phyloP scores from a whole-genome alignment of 2,888 invertebrate species.

The Yponomeuta sedellus region DNA sequence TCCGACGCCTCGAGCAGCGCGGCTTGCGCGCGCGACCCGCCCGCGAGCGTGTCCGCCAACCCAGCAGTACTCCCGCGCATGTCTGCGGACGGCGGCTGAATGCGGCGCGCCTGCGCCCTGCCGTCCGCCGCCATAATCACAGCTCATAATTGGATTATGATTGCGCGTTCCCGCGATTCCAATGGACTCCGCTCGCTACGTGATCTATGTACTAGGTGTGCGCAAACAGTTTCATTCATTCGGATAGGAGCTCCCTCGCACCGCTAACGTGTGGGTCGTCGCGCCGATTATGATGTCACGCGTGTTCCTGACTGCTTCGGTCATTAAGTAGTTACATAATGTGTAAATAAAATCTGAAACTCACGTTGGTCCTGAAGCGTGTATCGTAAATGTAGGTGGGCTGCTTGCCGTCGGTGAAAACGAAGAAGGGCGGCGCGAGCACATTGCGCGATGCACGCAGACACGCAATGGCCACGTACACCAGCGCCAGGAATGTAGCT shows the following conservation, averaged over 20 bases:
- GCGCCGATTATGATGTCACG: neutral
- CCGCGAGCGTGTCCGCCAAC: slow-evolving; percentile 78
- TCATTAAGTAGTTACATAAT: too few species aligned
- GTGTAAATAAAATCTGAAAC: slow-evolving; percentile 26
- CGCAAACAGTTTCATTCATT: slow-evolving; percentile 10
- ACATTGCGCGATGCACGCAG: slow-evolving; percentile 72
- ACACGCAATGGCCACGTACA: slow-evolving; percentile 36
- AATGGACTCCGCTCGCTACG: slow-evolving; percentile 24
- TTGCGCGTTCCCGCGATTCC: slow-evolving; percentile 47
- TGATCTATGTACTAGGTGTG: slow-evolving; percentile 13
- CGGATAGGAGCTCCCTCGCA: neutral
- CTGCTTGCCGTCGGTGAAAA: slow-evolving; percentile 75
- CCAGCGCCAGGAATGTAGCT: slow-evolving; percentile 34
- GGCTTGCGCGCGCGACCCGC: slow-evolving; percentile 65
- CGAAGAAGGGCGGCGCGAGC: slow-evolving; percentile 75
- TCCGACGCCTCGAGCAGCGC: slow-evolving; percentile 82
- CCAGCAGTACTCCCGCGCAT: slow-evolving; percentile 83
- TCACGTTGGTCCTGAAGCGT: slow-evolving; percentile 66
- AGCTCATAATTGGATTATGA: slow-evolving; percentile 66
- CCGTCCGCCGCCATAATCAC: slow-evolving; percentile 46
- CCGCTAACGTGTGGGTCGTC: neutral
- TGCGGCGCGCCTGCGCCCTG: slow-evolving; percentile 32
- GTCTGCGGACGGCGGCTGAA: slow-evolving; percentile 47
- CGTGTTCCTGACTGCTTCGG: neutral
- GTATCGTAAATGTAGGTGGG: slow-evolving; percentile 78